These are phyloP conservation scores for Epinephelus coioides DNA, from an alignment of 2,797 vertebrate species.

Conservation along the genomic window DNA sequence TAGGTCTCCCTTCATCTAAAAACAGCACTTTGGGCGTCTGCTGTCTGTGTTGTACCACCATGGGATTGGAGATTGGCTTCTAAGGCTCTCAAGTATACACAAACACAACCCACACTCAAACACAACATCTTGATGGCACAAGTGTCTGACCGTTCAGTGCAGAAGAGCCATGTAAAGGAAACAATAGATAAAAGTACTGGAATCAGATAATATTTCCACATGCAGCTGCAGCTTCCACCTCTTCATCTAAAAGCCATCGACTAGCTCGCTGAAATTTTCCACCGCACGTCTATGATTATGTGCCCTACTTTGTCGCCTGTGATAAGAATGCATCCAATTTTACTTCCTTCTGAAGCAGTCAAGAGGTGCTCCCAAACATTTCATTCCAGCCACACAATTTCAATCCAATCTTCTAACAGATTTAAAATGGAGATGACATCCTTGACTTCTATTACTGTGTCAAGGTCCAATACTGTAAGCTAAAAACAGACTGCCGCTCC, in stretches of 20 bases:
- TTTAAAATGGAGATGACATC: conserved; percentile 62
- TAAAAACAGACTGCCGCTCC: conserved; percentile 37
- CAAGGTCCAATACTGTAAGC: conserved; percentile 47
- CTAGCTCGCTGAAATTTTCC: conserved; percentile 13
- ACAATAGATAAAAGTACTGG: conserved; percentile 13
- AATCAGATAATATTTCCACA: neutral
- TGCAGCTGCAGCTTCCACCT: conserved; percentile 15
- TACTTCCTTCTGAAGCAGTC: conserved; percentile 32
- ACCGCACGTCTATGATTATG: conserved; percentile 30
- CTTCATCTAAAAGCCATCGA: conserved; percentile 31
- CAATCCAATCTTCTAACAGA: conserved; percentile 59
- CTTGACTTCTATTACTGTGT: conserved; percentile 59
- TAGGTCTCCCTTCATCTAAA: conserved; percentile 26
- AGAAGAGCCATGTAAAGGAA: conserved; percentile 1
- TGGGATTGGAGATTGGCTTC: conserved; percentile 6
- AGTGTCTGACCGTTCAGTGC: neutral
- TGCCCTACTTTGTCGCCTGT: conserved; percentile 37
- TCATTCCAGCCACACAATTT: conserved; percentile 55
- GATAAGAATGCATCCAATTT: conserved; percentile 67
- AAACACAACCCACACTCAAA: conserved; percentile 1
- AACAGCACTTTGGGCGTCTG: conserved; percentile 19
- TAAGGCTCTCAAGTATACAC: conserved; percentile 11
- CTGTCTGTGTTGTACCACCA: conserved; percentile 1
- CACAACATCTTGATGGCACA: neutral
- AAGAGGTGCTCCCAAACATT: conserved; percentile 50